Evolutionary conservation across 2,113 vertebrate species (phyloP), one percentile per base, ranked within the genome.

Genomic region (Vimba vimba): DNA sequence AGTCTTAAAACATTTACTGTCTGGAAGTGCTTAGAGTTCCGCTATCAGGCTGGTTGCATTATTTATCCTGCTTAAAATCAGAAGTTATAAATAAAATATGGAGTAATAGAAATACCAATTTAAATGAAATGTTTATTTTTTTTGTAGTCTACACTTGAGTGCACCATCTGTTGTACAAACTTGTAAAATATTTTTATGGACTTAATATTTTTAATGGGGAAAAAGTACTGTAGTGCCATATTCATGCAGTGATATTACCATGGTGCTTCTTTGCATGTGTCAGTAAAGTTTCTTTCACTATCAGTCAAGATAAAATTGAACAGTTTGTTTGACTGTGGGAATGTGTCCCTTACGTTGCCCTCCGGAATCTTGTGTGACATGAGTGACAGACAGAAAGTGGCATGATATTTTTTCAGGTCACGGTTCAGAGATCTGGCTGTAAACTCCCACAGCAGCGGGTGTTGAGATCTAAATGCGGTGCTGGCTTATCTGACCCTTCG

Each of bases 391-490:
- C 36, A 45, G n/a, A 80, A 2, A 62, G 79, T 33, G 33, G 23
- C 9, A 25, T 79, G 66, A 27, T 69, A 47, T 79, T 73, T 79
- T 45, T 86, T 78, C n/a, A 55, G 74, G 75, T 36, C 60, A 64
- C 4, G 23, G 30, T 85, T n/a, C 43, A 68, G 25, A 68, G 25
- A 57, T 69, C 19, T 23, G 79, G 25, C 47, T 15, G 43, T 36
- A n/a, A 82, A 82, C 45, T 69, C 19, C 64, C 45, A 52, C 80
- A 69, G 62, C 80, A 30, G 11, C 43, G 39, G 21, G 50, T 57
- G 84, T 68, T 69, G 60, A 47, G 30, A 81, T 92, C 86, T 89
- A 89, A 90, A 92, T 91, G 89, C 85, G 89, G 90, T 85, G 10
- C 79, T 55, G 76, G 19, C 62, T 52, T 43, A 36, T 84, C 62